Evolutionary conservation across 2,888 invertebrate species (phyloP), one percentile per base, ranked within the genome.

Genomic region (Lydus trimaculatus): DNA sequence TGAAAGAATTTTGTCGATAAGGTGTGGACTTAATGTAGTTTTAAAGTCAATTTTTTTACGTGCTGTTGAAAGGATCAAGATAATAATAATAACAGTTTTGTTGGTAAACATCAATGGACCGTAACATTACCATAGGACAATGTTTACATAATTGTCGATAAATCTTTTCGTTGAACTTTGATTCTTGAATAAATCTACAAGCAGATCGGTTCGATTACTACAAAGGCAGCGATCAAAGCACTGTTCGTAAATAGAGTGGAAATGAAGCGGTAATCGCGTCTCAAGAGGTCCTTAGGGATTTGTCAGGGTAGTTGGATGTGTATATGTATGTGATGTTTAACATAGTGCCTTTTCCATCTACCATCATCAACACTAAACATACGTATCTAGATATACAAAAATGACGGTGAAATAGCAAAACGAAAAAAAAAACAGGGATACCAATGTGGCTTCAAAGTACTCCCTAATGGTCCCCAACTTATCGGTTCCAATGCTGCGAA

Each of bases 131-230:
- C 63, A 66, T 67, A 69, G 66, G 69, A 71, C 74, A 72, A 73
- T 72, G 72, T 63, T 65, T 66, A 70, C 11, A 73, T 77, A 76
- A 77, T 77, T 76, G 75, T 73, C 73, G 67, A 76, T 74, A 76
- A 75, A 76, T 76, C 72, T 61, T 62, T 60, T 43, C 66, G 60
- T 60, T 65, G 60, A 62, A 61, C 58, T 64, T 60, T 61, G 67
- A 58, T 63, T 56, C 6, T 52, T 66, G 68, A 68, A 71, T 68
- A 68, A 71, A 68, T 71, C 66, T 63, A 64, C 72, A 64, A 67
- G 66, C 69, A 72, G 73, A 72, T 70, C 70, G 75, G 73, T 74
- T 76, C 75, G 75, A 76, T 77, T 77, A 74, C 73, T 69, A 69
- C 67, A 25, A 56, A 25, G 56, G 15, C 15, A 13, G 13, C 72